A percentile compares a stretch with the other conserved stretches of the same genome.
Conservation (phyloP, 1,140 invertebrate genomes). For the Zaprionus vittiger region DNA sequence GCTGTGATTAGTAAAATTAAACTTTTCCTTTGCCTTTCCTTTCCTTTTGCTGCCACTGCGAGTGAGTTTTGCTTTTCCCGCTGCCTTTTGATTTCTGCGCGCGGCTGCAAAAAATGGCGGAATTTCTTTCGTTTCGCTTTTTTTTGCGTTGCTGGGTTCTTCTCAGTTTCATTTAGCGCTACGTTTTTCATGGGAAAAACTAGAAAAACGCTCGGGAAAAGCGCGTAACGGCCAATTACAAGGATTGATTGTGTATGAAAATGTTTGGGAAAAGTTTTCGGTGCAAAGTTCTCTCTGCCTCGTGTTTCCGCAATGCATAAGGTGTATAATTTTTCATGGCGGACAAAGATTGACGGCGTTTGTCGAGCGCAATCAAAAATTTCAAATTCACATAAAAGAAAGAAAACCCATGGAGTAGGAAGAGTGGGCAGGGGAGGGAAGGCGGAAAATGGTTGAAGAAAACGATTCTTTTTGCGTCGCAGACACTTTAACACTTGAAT, state of each 20-base stretch:
- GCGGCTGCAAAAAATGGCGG: conserved; percentile 68
- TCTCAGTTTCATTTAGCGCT: conserved; percentile 82
- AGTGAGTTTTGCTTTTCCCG: conserved; percentile 66
- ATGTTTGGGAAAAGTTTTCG: conserved; percentile 66
- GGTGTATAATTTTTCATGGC: conserved; percentile 83
- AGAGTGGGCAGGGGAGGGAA: conserved; percentile 31
- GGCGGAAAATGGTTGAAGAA: conserved; percentile 49
- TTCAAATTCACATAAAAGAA: conserved; percentile 63
- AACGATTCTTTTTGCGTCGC: conserved; percentile 59
- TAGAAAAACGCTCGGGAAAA: conserved; percentile 67
- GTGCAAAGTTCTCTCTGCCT: conserved; percentile 45
- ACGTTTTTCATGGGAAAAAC: conserved; percentile 84
- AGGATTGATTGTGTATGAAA: conserved; percentile 84
- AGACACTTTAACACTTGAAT: conserved; percentile 84
- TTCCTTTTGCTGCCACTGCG: conserved; percentile 46
- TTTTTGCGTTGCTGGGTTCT: conserved; percentile 12
- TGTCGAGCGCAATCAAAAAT: conserved; percentile 78
- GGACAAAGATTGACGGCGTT: conserved; percentile 68
- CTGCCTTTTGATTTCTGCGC: conserved; percentile 70
- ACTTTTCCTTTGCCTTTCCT: conserved; percentile 81
- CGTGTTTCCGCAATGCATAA: conserved; percentile 61
- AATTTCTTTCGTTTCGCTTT: conserved; percentile 34
- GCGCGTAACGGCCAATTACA: conserved; percentile 83
- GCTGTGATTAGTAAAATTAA: conserved; percentile 84
- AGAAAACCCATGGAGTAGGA: conserved; percentile 14